Base-by-base conservation (phyloP, 2,797 vertebrate genomes). In the Gallinago stenura region DNA sequence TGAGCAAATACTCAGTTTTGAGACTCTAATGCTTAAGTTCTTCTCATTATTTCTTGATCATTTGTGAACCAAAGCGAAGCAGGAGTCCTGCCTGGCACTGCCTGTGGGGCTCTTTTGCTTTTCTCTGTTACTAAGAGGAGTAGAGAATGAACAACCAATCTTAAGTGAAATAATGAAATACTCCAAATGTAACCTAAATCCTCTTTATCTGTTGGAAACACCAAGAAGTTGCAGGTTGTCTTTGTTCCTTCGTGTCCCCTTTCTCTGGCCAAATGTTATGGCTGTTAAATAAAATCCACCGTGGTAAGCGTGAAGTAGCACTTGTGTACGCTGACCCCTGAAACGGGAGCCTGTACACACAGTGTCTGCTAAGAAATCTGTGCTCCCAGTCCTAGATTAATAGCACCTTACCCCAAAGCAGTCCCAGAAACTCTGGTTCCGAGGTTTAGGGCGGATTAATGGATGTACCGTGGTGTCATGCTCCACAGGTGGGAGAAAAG, bases 391-490 rank as follows among this genome's bases (percentile, higher is more conserved):
- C 31, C 19, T 15, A 54, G 62, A 60, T 50, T 46, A 41, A 48
- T n/a, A 62, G 37, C 41, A 53, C 30, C 18, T 53, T 53, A 30
- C 26, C 51, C 28, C 17, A 15, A 3, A 37, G 43, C 62, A 41
- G 5, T 50, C 7, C 4, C 54, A 31, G n/a, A n/a, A 56, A 10
- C 10, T 9, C 17, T 7, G 7, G 41, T 10, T 18, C 45, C 39
- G 66, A 60, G 68, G 35, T 24, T 60, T 18, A 12, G 66, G 15
- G 56, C 24, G 25, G 24, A 18, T 48, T 24, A 39, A 28, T 18
- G 56, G n/a, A 14, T 7, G 24, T 24, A 10, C 7, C 5, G 5
- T 3, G n/a, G 4, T 10, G 2, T 35, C 10, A 7, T 13, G 8
- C n/a, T 37, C 43, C 21, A 8, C 0, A 6, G 41, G 35, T 46